These are phyloP conservation scores for Falco punctatus DNA, from an alignment of 2,113 vertebrate species.

Conservation along the genomic window DNA sequence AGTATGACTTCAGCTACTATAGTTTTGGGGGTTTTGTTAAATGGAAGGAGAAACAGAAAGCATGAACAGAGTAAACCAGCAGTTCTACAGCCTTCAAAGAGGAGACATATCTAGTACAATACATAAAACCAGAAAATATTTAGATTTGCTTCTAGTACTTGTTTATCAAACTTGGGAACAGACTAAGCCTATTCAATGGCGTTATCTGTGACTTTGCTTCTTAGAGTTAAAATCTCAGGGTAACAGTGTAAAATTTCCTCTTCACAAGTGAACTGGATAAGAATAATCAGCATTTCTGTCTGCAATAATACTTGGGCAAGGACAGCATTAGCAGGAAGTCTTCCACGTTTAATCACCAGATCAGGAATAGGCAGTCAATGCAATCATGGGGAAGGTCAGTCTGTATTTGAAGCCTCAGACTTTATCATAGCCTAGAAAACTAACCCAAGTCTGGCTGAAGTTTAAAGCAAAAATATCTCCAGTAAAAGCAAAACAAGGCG, in stretches of 20 bases:
- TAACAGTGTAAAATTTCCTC: background rate
- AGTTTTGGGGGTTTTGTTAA: background rate
- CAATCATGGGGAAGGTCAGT: background rate
- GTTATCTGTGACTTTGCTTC: background rate
- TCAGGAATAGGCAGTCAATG: background rate
- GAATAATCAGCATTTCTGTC: background rate
- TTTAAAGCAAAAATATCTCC: background rate
- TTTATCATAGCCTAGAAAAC: background rate
- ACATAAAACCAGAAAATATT: background rate
- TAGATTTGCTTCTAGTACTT: background rate
- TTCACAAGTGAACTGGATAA: background rate
- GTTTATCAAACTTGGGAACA: background rate
- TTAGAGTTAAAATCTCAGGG: background rate
- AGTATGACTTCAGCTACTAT: background rate
- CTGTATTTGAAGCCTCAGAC: background rate
- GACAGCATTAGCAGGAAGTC: background rate
- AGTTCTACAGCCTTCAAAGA: background rate
- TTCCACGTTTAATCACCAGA: background rate
- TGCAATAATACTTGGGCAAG: background rate
- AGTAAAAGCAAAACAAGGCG: background rate
- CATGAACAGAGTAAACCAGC: background rate
- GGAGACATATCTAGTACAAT: background rate
- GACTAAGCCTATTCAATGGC: background rate
- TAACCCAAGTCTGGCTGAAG: background rate
- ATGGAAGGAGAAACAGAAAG: background rate